phyloP scores from a whole-genome alignment of 1,140 invertebrate genomes.

The Geopemphigus sp. region DNA sequence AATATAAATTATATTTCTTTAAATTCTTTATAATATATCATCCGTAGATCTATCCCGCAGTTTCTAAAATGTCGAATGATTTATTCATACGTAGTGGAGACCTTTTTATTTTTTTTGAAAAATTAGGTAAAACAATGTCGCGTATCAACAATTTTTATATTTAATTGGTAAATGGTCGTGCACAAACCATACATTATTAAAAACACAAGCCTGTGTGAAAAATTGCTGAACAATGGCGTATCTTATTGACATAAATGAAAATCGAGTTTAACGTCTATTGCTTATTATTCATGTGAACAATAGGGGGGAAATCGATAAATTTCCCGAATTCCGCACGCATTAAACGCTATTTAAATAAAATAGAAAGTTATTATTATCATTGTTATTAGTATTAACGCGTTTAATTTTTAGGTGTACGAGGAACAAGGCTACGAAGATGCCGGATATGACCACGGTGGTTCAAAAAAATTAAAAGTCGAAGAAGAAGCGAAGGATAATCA shows the following conservation, averaged over 20 bases:
- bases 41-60: neutral
- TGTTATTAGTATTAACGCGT: neutral
- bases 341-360: constrained; percentile 26
- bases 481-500: constrained; percentile 50
- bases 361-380: constrained; percentile 29
- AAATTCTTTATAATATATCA: neutral
- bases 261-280: neutral
- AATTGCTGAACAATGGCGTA: constrained; percentile 30
- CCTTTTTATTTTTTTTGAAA: constrained; percentile 5
- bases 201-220: constrained; percentile 15
- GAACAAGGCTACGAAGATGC: constrained; percentile 77
- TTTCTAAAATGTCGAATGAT: constrained; percentile 19
- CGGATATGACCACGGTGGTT: constrained; percentile 73
- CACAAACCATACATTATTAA: neutral
- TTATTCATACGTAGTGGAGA: neutral
- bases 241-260: constrained; percentile 8
- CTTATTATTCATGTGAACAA: constrained; percentile 8
- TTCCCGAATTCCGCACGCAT: neutral
- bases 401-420: constrained; percentile 62
- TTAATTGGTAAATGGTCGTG: neutral
- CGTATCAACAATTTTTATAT: neutral
- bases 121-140: neutral
- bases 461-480: constrained; percentile 65
- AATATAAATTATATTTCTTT: constrained; percentile 1
- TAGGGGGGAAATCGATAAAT: constrained; percentile 15